A percentile compares a stretch with the other conserved stretches of the same genome.
These are phyloP conservation scores for Sebastiscus tertius DNA, from an alignment of 2,797 vertebrate species.

Conservation along the genomic window DNA sequence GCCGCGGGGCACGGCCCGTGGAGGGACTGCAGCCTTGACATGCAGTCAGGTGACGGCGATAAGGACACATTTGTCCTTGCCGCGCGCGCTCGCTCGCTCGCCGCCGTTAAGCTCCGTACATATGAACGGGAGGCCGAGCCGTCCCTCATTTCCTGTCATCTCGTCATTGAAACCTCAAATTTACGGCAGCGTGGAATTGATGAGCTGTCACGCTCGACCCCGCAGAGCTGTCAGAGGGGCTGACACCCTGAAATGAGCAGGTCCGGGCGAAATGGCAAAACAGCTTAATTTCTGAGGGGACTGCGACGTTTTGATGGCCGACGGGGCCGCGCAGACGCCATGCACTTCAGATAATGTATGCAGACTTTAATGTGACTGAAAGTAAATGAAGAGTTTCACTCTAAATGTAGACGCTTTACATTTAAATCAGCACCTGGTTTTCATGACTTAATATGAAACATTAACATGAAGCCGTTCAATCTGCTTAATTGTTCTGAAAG, in stretches of 20 bases:
- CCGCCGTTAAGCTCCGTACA: not conserved
- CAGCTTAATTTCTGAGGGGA: conserved; percentile 30
- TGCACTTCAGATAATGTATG: not conserved
- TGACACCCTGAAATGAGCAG: conserved; percentile 39
- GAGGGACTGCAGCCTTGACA: not conserved
- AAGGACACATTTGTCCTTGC: not conserved
- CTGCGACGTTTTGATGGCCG: not conserved
- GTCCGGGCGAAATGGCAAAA: conserved; percentile 19
- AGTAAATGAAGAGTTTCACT: not conserved
- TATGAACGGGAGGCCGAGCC: not conserved
- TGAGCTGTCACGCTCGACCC: conserved; percentile 49
- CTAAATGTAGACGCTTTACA: not conserved
- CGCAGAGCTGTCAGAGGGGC: not conserved
- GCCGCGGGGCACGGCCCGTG: not conserved
- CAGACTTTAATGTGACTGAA: not conserved
- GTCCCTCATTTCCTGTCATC: conserved; percentile 45
- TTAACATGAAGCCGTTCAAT: not conserved
- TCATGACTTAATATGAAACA: not conserved
- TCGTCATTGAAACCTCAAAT: conserved; percentile 50
- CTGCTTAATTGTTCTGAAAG: not conserved
- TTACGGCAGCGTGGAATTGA: conserved; percentile 32
- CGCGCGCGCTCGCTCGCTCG: too few relatives aligned
- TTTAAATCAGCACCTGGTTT: not conserved
- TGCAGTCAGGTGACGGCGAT: not conserved
- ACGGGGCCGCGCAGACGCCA: not conserved